Base-by-base conservation (phyloP, 1,140 invertebrate genomes). In the Lethrus apterus region DNA sequence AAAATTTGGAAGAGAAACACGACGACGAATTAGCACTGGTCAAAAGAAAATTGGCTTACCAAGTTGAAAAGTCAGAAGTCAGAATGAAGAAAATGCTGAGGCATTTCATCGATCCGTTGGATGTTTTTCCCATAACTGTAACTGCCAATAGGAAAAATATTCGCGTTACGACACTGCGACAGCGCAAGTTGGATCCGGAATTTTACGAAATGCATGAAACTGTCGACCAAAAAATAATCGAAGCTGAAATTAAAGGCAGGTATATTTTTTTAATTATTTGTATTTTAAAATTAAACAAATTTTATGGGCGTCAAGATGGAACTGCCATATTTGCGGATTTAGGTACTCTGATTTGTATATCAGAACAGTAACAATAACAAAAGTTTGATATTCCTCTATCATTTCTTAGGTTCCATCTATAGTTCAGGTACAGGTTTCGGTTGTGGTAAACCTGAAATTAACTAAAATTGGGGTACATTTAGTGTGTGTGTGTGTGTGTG, bases 51-150 rank as follows among this genome's bases (percentile, higher is more conserved):
- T 46, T 62, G 24, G 79, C 76, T 1, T 86, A 76, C 63, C 72
- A 83, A 46, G 62, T 79, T 2, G 80, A 84, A 57, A 83, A 81
- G 53, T 82, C 80, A 14, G 71, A 78, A 50, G 58, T 90, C 4
- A 73, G 70, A 8, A 68, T 86, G 13, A 62, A 78, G 15, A 92
- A 93, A 65, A 68, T 93, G 29, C 69, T 79, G 52, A 67, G 77
- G 11, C 74, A 80, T 55, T 85, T 86, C 51, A 73, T 84, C n/a
- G 67, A 79, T 54, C 72, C 77, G 9, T 60, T 86, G 5, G 79
- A 81, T 42, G 73, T 76, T 10, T 70, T 78, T 44, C 80, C 80
- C 13, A 79, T 84, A 51, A 73, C 66, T 10, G 70, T 83, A 4
- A 71, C 55, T 24, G 73, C 71, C 32, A 75, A 84, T 30, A 63